Conservation (phyloP, 1,140 invertebrate genomes). For the Drosophila jambulina region DNA sequence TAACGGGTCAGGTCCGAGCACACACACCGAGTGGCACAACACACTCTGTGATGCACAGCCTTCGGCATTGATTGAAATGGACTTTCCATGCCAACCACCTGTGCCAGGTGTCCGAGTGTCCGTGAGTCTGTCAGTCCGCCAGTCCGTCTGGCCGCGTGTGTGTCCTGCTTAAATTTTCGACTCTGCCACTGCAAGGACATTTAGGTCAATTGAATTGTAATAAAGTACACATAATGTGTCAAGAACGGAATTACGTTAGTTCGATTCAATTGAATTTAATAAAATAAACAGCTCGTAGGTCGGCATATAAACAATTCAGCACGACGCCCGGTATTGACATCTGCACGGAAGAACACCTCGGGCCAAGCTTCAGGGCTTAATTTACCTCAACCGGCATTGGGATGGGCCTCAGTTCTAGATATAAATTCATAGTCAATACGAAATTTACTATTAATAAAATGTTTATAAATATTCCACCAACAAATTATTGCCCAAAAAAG, state of each 20-base stretch:
- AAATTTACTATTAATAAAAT: too few relatives aligned
- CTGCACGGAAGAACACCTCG: conserved; percentile 40
- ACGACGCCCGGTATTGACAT: conserved; percentile 6
- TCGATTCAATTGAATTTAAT: conserved; percentile 61
- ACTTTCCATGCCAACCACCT: conserved; percentile 39
- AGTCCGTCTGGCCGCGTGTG: conserved; percentile 1
- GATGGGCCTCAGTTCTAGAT: background rate
- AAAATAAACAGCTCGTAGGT: conserved; percentile 51
- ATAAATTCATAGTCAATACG: too few relatives aligned
- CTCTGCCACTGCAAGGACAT: conserved; percentile 21
- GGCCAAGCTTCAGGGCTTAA: background rate
- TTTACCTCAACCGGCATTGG: background rate
- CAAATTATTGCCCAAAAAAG: too few relatives aligned
- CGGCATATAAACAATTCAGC: conserved; percentile 40
- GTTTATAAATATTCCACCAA: too few relatives aligned
- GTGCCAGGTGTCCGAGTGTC: conserved; percentile 1
- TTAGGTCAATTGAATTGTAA: conserved; percentile 70
- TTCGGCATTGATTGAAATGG: conserved; percentile 56
- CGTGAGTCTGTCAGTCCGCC: background rate
- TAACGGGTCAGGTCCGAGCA: conserved; percentile 18
- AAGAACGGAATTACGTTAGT: conserved; percentile 40
- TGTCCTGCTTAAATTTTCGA: conserved; percentile 33
- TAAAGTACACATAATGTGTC: conserved; percentile 61
- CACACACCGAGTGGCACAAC: background rate
- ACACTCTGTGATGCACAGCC: conserved; percentile 40